Evolutionary conservation across 2,797 vertebrate genomes (phyloP).

Genomic region (Urosaurus nigricauda): DNA sequence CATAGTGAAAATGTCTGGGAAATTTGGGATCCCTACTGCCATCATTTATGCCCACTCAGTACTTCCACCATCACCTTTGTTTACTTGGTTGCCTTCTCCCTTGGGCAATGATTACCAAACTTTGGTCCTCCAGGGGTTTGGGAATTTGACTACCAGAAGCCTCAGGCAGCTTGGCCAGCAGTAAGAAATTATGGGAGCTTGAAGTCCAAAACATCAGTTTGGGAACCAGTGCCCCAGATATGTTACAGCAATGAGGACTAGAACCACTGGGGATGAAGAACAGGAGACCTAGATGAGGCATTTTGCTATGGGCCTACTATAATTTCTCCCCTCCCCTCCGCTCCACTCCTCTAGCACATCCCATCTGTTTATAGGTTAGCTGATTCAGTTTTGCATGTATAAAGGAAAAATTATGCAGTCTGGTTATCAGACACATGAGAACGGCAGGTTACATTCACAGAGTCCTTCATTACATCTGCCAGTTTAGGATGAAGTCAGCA

Average conservation of each 20-base stretch:
- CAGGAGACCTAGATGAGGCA: no score
- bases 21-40: not conserved
- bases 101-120: no score
- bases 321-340: no score
- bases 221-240: no score
- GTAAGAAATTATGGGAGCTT: no score
- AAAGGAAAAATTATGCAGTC: not conserved
- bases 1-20: not conserved
- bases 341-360: not conserved
- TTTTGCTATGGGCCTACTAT: not conserved
- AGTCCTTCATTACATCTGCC: not conserved
- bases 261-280: not conserved
- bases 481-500: constrained; percentile 2
- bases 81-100: not conserved
- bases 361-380: no score
- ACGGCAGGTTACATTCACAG: not conserved
- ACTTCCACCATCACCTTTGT: not conserved
- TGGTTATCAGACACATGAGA: not conserved
- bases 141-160: no score
- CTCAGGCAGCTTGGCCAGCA: no score
- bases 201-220: no score
- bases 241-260: not conserved
- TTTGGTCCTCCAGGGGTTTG: no score
- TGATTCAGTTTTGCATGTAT: not conserved
- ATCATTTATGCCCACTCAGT: not conserved